Conservation (phyloP, 2,113 vertebrate species). For the Centrocercus urophasianus region DNA sequence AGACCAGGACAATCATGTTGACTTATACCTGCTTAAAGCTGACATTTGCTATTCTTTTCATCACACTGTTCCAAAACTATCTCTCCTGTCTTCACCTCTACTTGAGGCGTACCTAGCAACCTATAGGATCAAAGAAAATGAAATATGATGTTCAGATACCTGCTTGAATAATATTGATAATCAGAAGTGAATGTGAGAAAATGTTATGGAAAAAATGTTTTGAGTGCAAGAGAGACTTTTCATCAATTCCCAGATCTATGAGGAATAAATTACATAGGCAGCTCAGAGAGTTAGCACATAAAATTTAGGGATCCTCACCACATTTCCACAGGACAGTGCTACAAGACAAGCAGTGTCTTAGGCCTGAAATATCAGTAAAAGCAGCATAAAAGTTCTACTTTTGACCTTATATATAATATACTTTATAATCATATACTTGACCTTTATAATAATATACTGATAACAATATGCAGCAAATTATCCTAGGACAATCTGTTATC, state of each 20-base stretch:
- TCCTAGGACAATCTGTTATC: background rate
- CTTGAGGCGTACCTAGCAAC: background rate
- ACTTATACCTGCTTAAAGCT: background rate
- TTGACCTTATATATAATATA: background rate
- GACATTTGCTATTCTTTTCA: background rate
- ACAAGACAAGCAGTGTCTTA: background rate
- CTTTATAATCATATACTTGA: background rate
- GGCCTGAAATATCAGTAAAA: accelerated
- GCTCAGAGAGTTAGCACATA: background rate
- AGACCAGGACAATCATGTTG: background rate
- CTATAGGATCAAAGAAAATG: background rate
- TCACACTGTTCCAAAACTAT: accelerated
- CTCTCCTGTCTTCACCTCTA: background rate
- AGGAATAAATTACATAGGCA: background rate
- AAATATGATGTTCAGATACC: background rate
- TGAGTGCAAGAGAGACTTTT: background rate
- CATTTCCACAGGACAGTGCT: background rate
- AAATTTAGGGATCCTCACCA: background rate
- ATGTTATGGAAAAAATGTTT: background rate
- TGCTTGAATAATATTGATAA: background rate
- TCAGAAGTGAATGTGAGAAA: background rate
- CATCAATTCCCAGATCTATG: too few species aligned
- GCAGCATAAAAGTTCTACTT: background rate
- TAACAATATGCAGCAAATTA: accelerated
- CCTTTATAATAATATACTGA: background rate